These are phyloP conservation scores for Apostichopus californicus DNA, from an alignment of 35 echinoderm and acorn worm genomes.

Conservation along the genomic window DNA sequence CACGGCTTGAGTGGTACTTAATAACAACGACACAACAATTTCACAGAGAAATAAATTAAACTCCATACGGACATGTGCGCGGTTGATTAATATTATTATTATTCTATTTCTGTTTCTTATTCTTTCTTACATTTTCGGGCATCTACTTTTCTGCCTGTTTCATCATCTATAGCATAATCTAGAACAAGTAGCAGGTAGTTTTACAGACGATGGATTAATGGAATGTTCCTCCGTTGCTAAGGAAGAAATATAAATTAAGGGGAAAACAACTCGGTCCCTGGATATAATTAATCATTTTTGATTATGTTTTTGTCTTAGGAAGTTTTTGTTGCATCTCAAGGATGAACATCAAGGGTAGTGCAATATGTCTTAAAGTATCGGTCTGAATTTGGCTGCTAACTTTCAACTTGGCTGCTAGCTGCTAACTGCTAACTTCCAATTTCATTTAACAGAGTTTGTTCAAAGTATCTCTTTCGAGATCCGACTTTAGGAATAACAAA, in stretches of 20 bases:
- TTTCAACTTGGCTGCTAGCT: too few relatives aligned
- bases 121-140: neutral
- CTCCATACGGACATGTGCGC: neutral
- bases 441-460: too few relatives aligned
- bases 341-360: neutral
- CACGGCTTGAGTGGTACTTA: slow-evolving; percentile 3
- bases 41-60: neutral
- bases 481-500: too few relatives aligned
- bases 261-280: neutral
- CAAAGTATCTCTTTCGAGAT: too few relatives aligned
- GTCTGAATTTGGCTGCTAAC: too few relatives aligned
- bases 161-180: neutral
- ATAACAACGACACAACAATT: slow-evolving; percentile 28
- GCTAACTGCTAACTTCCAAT: too few relatives aligned
- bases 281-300: slow-evolving; percentile 1
- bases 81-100: neutral
- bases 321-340: neutral
- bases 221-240: neutral
- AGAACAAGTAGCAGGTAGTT: neutral
- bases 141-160: too few relatives aligned
- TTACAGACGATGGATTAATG: neutral
- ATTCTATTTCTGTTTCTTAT: neutral
- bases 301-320: neutral
- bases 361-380: too few relatives aligned
- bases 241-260: neutral